Evolutionary conservation across 2,797 vertebrate species (phyloP).

Genomic region (Tenualosa thibaudeaui): DNA sequence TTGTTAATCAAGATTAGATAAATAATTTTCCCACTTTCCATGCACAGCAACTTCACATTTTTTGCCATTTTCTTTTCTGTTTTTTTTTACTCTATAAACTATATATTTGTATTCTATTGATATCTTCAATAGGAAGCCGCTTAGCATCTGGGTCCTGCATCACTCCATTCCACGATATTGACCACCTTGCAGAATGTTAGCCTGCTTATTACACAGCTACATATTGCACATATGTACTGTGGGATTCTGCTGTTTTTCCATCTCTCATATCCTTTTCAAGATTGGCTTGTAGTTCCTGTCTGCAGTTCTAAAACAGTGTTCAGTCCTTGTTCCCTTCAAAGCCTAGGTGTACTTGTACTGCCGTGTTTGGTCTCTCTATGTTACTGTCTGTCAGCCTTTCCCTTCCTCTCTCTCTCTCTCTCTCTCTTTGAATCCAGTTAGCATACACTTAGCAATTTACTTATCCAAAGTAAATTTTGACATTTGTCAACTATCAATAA

Average conservation of each 20-base stretch:
- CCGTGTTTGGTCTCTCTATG: not conserved
- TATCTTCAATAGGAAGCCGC: too few species aligned
- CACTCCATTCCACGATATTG: too few species aligned
- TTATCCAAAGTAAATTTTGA: too few species aligned
- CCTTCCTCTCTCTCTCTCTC: not conserved
- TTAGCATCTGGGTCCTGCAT: too few species aligned
- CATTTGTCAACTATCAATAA: too few species aligned
- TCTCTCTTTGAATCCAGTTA: too few species aligned
- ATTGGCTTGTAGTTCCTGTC: too few species aligned
- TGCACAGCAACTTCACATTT: not conserved
- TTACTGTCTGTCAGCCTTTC: not conserved
- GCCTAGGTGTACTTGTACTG: not conserved
- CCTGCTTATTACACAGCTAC: too few species aligned
- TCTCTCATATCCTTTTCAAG: not conserved
- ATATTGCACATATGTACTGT: too few species aligned
- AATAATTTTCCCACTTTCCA: not conserved
- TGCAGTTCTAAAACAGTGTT: not conserved
- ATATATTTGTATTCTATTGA: too few species aligned
- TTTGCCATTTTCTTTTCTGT: not conserved
- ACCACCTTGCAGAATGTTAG: too few species aligned
- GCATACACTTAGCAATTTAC: too few species aligned
- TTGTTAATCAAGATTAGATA: not conserved
- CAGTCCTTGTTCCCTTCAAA: not conserved
- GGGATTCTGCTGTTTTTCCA: not conserved
- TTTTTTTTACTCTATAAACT: not conserved